A percentile compares a stretch with the other conserved stretches of the same genome.
phyloP scores from a whole-genome alignment of 2,797 vertebrate genomes.

The Catamblyrhynchus diadema region DNA sequence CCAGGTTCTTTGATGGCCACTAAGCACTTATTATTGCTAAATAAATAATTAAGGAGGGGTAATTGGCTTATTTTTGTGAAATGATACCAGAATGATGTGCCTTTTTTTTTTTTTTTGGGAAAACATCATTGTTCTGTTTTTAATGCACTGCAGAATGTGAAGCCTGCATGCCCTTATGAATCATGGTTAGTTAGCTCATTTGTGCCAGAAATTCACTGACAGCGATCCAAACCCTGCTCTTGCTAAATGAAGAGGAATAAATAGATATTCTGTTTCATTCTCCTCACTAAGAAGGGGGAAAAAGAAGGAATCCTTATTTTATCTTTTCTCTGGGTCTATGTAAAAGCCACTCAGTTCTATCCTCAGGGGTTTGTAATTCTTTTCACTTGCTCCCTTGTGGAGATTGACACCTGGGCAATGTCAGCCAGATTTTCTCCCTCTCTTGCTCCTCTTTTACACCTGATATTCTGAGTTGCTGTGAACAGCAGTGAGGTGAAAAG shows the following conservation, averaged over 20 bases:
- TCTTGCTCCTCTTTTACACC: not conserved
- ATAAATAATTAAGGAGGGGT: conserved; percentile 65
- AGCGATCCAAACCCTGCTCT: not conserved
- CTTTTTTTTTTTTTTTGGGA: not conserved
- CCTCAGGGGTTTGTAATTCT: not conserved
- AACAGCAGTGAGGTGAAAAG: conserved; percentile 29
- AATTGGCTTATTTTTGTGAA: conserved; percentile 58
- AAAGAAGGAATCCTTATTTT: not conserved
- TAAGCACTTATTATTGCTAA: conserved; percentile 40
- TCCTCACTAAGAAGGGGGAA: not conserved
- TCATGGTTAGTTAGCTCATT: conserved; percentile 20
- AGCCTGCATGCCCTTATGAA: conserved; percentile 12
- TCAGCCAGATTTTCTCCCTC: not conserved
- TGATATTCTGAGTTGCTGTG: not conserved
- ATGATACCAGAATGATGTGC: not conserved
- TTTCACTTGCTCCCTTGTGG: not conserved
- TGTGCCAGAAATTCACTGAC: conserved; percentile 6
- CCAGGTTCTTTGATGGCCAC: not conserved
- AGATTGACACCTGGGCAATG: not conserved
- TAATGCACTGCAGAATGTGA: not conserved
- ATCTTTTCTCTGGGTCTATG: not conserved
- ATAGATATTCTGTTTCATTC: conserved; percentile 9
- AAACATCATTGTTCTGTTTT: conserved; percentile 35
- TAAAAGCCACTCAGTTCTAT: not conserved
- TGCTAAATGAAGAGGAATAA: conserved; percentile 36